Percentiles rank a stretch among this genome's conserved stretches.
These are phyloP conservation scores for Panagrolaimus sp. DNA, from an alignment of 1,140 invertebrate species.

Conservation along the genomic window DNA sequence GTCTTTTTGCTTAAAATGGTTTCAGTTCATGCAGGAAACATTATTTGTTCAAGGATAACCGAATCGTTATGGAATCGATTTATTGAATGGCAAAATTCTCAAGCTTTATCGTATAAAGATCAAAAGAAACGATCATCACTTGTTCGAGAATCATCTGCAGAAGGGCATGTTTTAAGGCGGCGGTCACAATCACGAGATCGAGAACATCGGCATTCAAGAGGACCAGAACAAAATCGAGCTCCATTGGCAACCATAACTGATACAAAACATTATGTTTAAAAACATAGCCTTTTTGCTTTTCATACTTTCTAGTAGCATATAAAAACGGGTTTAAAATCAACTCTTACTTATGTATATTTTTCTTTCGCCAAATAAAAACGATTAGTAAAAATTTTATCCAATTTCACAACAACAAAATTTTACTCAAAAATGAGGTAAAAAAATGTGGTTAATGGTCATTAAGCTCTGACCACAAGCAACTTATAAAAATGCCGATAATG, in stretches of 20 bases:
- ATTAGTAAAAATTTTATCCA: too few relatives aligned
- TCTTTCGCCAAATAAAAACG: too few relatives aligned
- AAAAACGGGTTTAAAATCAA: too few relatives aligned
- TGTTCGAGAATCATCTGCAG: slow-evolving; percentile 3
- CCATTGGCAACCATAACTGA: slow-evolving; percentile 17
- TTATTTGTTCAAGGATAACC: slow-evolving; percentile 43
- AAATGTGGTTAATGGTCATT: too few relatives aligned
- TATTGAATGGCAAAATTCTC: slow-evolving; percentile 17
- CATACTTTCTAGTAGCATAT: too few relatives aligned
- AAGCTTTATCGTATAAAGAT: background rate
- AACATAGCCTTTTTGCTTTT: too few relatives aligned
- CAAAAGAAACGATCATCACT: background rate
- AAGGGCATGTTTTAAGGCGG: slow-evolving; percentile 15
- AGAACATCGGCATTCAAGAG: background rate
- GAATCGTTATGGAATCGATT: slow-evolving; percentile 43
- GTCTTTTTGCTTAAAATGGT: slow-evolving; percentile 58
- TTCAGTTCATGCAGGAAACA: slow-evolving; percentile 53
- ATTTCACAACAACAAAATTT: too few relatives aligned
- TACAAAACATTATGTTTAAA: slow-evolving; percentile 27
- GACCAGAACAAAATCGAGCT: background rate
- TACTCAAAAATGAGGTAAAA: too few relatives aligned
- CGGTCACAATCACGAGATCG: background rate
- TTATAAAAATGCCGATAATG: too few relatives aligned
- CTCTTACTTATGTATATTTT: too few relatives aligned
- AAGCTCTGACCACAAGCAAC: too few relatives aligned